These are phyloP conservation scores for Onychomys torridus DNA, from an alignment of 2,797 vertebrate genomes.

Conservation along the genomic window DNA sequence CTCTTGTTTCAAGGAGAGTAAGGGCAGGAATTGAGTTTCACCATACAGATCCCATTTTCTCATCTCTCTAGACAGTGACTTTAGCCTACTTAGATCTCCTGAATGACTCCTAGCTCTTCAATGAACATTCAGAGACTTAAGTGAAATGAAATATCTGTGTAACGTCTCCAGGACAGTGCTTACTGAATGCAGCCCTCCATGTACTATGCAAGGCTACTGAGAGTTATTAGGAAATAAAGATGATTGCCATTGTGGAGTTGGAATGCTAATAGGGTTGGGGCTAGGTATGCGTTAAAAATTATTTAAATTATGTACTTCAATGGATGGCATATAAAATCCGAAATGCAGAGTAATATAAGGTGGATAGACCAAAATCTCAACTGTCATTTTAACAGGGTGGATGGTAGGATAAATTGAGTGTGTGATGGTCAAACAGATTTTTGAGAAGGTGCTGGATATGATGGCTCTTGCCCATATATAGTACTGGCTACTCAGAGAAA, in stretches of 20 bases:
- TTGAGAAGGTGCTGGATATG: not conserved
- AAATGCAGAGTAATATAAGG: not conserved
- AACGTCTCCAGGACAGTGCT: not conserved
- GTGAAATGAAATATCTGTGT: not conserved
- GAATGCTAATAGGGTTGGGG: not conserved
- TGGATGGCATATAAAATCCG: not conserved
- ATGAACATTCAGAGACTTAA: not conserved
- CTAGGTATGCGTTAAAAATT: not conserved
- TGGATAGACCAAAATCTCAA: not conserved
- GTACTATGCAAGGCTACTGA: not conserved
- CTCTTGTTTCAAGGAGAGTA: not conserved
- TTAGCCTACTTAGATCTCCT: not conserved
- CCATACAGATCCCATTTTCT: not conserved
- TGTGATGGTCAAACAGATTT: not conserved
- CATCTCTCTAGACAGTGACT: not conserved
- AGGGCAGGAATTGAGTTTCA: not conserved
- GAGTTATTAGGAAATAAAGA: not conserved
- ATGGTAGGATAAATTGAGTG: not conserved
- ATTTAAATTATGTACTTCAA: conserved; percentile 42
- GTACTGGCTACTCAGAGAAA: not conserved
- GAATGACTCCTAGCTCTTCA: not conserved
- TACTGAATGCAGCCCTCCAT: not conserved
- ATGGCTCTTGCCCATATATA: not conserved
- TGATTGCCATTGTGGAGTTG: not conserved
- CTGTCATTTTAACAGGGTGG: not conserved